phyloP scores from a whole-genome alignment of 2,113 vertebrate species.

The Protobothrops mucrosquamatus region DNA sequence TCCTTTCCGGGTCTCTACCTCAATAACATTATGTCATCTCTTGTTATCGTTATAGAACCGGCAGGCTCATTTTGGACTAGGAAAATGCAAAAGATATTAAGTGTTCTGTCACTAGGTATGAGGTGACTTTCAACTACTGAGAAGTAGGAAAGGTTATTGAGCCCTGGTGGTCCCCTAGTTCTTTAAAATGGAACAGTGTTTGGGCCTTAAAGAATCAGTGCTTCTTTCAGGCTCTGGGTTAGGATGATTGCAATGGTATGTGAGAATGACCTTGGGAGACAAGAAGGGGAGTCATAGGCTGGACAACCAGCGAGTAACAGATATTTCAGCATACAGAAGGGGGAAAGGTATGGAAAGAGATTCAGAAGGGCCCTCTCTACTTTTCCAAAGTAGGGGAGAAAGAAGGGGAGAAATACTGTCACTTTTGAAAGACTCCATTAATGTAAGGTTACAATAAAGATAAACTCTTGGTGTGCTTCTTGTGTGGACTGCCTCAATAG shows the following conservation, averaged over 20 bases:
- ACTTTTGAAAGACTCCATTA: background rate
- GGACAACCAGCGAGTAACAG: background rate
- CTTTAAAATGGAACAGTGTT: background rate
- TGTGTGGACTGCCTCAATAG: background rate
- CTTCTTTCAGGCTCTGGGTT: background rate
- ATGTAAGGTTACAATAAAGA: background rate
- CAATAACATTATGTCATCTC: background rate
- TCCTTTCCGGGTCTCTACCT: background rate
- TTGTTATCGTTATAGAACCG: background rate
- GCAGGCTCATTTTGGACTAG: background rate
- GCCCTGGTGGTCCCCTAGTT: background rate
- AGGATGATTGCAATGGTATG: background rate
- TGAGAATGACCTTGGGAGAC: background rate
- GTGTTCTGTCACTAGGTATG: background rate
- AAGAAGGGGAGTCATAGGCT: background rate
- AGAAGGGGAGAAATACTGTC: background rate
- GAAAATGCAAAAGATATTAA: background rate
- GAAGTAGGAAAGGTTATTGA: background rate
- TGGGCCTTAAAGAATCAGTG: background rate
- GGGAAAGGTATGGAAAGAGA: background rate
- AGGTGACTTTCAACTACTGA: background rate
- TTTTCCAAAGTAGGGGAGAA: background rate
- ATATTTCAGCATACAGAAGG: background rate
- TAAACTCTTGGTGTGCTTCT: background rate
- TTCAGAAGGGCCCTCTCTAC: background rate